These are phyloP conservation scores for Pangasius sanitwongsei DNA, from an alignment of 2,797 vertebrate species.

Conservation along the genomic window DNA sequence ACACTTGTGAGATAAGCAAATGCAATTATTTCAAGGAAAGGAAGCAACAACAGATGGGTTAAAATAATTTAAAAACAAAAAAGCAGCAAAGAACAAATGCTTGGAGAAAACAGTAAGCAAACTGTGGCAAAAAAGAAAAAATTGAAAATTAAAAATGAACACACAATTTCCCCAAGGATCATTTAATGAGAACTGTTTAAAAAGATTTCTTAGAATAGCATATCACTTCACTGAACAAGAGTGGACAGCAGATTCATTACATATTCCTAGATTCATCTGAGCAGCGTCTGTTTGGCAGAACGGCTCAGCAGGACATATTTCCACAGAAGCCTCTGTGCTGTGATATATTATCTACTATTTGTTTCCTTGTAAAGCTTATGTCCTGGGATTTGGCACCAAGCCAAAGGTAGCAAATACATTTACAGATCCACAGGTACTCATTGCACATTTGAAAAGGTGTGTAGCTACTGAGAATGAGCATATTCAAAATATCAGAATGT, in stretches of 20 bases:
- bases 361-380: constrained; percentile 3
- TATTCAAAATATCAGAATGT: not conserved
- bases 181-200: not conserved
- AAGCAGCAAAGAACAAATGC: not conserved
- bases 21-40: not conserved
- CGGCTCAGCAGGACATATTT: constrained; percentile 11
- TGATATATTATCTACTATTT: constrained; percentile 7
- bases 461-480: not conserved
- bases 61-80: not conserved
- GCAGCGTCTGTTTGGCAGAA: not conserved
- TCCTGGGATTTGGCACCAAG: not conserved
- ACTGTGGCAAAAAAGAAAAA: not conserved
- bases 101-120: not conserved
- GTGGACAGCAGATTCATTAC: constrained; percentile 2
- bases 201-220: constrained; percentile 5
- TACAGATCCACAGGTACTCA: not conserved
- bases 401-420: not conserved
- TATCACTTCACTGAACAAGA: not conserved
- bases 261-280: constrained; percentile 18
- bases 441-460: not conserved
- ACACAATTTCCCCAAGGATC: not conserved
- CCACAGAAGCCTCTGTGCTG: not conserved
- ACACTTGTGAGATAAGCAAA: not conserved
- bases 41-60: not conserved
- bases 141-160: not conserved